phyloP scores from a whole-genome alignment of 2,113 vertebrate species.

The Hemichromis elongatus region DNA sequence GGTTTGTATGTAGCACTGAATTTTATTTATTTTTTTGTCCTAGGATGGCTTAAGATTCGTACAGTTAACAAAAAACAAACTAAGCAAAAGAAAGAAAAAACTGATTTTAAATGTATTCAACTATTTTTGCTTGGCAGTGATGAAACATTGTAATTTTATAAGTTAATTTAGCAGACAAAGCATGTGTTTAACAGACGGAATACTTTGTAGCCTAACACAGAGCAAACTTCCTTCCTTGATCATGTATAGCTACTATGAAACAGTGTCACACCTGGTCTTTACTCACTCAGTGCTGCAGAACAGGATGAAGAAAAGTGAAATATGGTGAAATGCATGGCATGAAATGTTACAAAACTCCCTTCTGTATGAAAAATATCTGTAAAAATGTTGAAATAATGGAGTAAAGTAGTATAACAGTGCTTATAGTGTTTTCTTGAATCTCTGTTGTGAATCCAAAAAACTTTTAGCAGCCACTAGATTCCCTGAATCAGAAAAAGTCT shows the following conservation, averaged over 20 bases:
- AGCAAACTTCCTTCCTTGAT: neutral
- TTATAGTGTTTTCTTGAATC: neutral
- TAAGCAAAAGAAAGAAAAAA: neutral
- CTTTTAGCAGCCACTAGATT: neutral
- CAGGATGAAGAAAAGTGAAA: neutral
- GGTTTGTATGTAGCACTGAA: slow-evolving; percentile 21
- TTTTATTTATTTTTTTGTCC: neutral
- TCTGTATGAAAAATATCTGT: neutral
- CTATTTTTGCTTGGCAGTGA: neutral
- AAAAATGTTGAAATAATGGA: neutral
- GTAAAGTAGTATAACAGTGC: neutral
- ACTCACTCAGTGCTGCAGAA: neutral
- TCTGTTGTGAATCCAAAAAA: neutral
- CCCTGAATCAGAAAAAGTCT: neutral
- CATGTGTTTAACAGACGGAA: neutral
- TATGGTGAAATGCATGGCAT: neutral
- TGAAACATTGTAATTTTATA: slow-evolving; percentile 1
- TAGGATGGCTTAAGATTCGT: neutral
- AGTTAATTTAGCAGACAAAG: slow-evolving; percentile 8
- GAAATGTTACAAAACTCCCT: neutral
- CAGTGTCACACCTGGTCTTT: neutral
- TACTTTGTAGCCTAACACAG: neutral
- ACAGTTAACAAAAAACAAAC: neutral
- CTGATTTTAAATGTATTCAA: slow-evolving; percentile 32
- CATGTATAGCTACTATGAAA: neutral